Base-by-base conservation (phyloP, 2,113 vertebrate species). In the Empidonax traillii region DNA sequence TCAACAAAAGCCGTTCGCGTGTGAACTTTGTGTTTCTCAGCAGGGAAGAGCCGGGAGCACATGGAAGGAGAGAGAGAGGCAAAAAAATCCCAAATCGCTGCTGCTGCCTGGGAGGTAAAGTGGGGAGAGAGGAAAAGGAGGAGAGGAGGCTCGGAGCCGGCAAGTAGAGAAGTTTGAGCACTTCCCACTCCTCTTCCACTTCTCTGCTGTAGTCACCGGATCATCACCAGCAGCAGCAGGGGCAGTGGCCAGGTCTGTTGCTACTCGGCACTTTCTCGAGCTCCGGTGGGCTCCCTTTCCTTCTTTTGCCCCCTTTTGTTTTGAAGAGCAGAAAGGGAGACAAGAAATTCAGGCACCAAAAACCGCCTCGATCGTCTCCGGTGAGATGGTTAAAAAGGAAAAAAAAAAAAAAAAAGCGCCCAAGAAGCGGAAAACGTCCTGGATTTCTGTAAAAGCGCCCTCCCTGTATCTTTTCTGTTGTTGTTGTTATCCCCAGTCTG, bases 401-500 rank as follows among this genome's bases (percentile, higher is more conserved):
- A 28, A 33, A 41, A 30, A 56, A 30, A n/a, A 53, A 55, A 14
- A 25, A 61, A 53, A n/a, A 30, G 47, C 14, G 24, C 59, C 67
- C 58, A 92, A 94, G 84, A 89, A 93, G 65, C 9, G 14, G 51
- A 56, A 96, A 94, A 97, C 78, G 97, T 97, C 97, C 97, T 96
- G 97, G 98, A 98, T 98, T 98, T 98, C 96, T 93, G 97, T 90
- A 74, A 91, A 94, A 94, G 49, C 65, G 78, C 91, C 84, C 86
- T 80, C 94, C 55, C 79, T 91, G 94, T 61, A 92, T 52, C 92
- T 91, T 97, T 75, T 90, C 76, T 86, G 91, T 71, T 89, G 84
- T 89, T 87, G 96, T 94, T 58, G 95, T 97, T 97, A 98, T 97
- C 97, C 96, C 98, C 97, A 97, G 97, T 98, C 98, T 74, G 97